Percentiles rank a stretch among this genome's conserved stretches.
Evolutionary conservation across 2,888 invertebrate species (phyloP).

Genomic region (Serripes groenlandicus): DNA sequence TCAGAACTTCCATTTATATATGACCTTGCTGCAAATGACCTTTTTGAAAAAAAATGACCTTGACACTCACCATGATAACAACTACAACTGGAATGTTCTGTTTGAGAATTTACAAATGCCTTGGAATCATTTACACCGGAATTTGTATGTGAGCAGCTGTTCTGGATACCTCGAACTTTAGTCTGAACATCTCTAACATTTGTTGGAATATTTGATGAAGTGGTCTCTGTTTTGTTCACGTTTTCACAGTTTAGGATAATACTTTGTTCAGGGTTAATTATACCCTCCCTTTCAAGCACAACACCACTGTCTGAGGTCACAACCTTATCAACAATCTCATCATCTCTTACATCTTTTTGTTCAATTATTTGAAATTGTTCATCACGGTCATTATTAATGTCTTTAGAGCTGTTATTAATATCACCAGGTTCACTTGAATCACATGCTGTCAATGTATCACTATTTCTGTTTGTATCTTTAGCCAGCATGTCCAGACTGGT

Average conservation of each 20-base stretch:
- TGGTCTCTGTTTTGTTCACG: neutral
- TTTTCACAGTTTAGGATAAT: neutral
- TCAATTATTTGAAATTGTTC: neutral
- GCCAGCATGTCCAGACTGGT: slow-evolving; percentile 58
- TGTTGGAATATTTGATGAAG: neutral
- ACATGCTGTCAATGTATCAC: slow-evolving; percentile 26
- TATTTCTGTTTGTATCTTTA: slow-evolving; percentile 50
- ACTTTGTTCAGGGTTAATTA: neutral
- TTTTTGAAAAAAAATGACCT: slow-evolving; percentile 63
- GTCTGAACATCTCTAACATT: neutral
- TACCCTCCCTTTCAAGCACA: slow-evolving; percentile 48
- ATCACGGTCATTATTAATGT: neutral
- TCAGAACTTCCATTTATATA: slow-evolving; percentile 74
- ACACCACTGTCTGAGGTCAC: slow-evolving; percentile 80
- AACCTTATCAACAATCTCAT: slow-evolving; percentile 69
- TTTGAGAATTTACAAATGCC: slow-evolving; percentile 18
- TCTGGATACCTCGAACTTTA: slow-evolving; percentile 12
- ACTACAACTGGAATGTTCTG: slow-evolving; percentile 58
- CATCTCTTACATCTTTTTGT: slow-evolving; percentile 7
- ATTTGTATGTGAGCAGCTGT: neutral
- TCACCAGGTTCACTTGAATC: slow-evolving; percentile 18
- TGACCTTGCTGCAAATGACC: slow-evolving; percentile 47
- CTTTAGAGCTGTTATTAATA: neutral
- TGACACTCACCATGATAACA: slow-evolving; percentile 73
- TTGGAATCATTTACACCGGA: slow-evolving; percentile 28